A percentile compares a stretch with the other conserved stretches of the same genome.
Evolutionary conservation across 2,113 vertebrate genomes (phyloP).

Genomic region (Chelonoidis abingdonii): DNA sequence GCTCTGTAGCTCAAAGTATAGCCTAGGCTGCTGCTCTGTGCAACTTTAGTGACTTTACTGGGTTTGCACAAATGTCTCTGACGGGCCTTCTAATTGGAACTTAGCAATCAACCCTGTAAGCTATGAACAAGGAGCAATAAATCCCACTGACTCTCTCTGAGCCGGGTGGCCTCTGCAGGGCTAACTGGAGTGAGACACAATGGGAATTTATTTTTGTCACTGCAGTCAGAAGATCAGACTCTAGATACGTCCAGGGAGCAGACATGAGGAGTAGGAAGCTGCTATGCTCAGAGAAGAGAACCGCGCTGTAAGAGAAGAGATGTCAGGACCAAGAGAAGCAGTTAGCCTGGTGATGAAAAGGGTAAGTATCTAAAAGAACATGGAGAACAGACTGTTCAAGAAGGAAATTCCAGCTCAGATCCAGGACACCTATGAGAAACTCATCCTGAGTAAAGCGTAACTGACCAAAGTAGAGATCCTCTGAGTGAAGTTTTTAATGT

Average conservation of each 20-base stretch:
- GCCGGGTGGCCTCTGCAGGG: neutral
- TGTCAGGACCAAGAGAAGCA: neutral
- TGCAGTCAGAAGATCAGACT: neutral
- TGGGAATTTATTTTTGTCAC: neutral
- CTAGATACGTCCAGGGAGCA: neutral
- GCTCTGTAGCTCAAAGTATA: neutral
- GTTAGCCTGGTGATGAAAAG: too few species aligned
- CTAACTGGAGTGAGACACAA: neutral
- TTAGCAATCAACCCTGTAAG: neutral
- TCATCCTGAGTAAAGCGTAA: neutral
- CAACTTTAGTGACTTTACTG: neutral
- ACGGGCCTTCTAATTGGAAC: neutral
- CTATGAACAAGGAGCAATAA: neutral
- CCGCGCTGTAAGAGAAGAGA: neutral
- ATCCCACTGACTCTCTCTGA: neutral
- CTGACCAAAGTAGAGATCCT: neutral
- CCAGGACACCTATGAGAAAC: neutral
- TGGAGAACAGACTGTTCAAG: neutral
- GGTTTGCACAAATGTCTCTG: neutral
- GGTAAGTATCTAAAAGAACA: neutral
- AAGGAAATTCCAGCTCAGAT: neutral
- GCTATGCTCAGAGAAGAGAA: neutral
- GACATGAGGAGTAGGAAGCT: neutral
- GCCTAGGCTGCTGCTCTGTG: neutral
- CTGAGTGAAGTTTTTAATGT: neutral